phyloP scores from a whole-genome alignment of 2,113 vertebrate species.

The Thunnus maccoyii region DNA sequence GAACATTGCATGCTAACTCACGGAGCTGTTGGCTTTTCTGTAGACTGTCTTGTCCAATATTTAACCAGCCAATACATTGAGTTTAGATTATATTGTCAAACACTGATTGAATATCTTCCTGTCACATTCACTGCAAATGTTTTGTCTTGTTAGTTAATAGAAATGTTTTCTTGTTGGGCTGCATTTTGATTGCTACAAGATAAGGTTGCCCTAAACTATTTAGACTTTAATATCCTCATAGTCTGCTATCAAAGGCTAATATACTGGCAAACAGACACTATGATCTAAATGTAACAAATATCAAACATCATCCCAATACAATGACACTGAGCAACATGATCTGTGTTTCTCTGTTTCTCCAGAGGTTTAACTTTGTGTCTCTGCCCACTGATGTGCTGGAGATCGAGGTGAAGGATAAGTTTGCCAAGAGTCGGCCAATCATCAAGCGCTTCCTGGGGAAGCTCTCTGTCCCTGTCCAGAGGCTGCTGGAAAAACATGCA shows the following conservation, averaged over 20 bases:
- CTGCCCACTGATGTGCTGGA: slow-evolving; percentile 98
- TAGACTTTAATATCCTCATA: too few relatives aligned
- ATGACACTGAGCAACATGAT: neutral
- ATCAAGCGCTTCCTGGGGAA: slow-evolving; percentile 98
- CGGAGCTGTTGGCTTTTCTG: too few relatives aligned
- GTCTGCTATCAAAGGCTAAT: neutral
- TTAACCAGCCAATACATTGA: too few relatives aligned
- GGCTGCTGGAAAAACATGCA: slow-evolving; percentile 96
- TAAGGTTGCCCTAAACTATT: too few relatives aligned
- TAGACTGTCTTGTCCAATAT: too few relatives aligned
- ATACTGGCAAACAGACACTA: neutral
- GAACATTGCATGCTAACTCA: too few relatives aligned
- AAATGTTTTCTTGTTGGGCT: too few relatives aligned
- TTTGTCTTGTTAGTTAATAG: too few relatives aligned
- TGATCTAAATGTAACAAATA: neutral
- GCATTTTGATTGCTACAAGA: too few relatives aligned
- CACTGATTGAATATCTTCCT: too few relatives aligned
- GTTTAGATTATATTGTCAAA: too few relatives aligned
- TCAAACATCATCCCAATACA: neutral
- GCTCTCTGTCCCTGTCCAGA: slow-evolving; percentile 95
- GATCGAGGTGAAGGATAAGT: slow-evolving; percentile 99
- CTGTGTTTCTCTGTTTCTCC: slow-evolving; percentile 64
- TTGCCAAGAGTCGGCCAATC: slow-evolving; percentile 97
- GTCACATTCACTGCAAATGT: too few relatives aligned
- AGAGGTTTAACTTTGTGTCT: slow-evolving; percentile 97